A percentile compares a stretch with the other conserved stretches of the same genome.
Conservation (phyloP, 1,140 invertebrate genomes). For the Myzus persicae region DNA sequence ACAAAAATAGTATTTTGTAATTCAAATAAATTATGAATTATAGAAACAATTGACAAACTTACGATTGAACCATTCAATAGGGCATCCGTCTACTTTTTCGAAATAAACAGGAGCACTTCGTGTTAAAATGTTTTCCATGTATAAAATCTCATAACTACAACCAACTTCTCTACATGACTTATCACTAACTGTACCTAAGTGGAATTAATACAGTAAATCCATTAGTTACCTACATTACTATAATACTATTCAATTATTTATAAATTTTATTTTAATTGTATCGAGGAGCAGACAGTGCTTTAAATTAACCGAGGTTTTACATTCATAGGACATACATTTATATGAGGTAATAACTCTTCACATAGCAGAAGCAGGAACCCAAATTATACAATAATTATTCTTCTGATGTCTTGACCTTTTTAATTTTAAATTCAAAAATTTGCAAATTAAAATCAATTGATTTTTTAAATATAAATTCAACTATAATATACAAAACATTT, state of each 20-base stretch:
- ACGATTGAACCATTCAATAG: constrained; percentile 31
- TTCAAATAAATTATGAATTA: neutral
- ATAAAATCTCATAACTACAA: neutral
- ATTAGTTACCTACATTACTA: neutral
- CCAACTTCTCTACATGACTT: constrained; percentile 10
- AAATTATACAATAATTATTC: neutral
- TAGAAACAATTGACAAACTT: neutral
- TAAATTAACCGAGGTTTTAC: neutral
- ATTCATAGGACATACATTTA: neutral
- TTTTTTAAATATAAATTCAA: neutral
- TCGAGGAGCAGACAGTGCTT: neutral
- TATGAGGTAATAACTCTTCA: neutral
- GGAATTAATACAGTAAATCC: no score
- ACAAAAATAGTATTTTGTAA: neutral
- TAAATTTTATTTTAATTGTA: neutral
- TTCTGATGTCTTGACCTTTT: neutral
- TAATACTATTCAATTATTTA: neutral
- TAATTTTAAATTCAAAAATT: neutral
- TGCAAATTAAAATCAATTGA: neutral
- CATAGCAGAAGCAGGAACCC: neutral
- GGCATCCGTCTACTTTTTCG: constrained; percentile 26
- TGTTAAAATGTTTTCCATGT: constrained; percentile 25
- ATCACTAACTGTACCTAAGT: neutral
- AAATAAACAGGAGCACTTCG: constrained; percentile 34
- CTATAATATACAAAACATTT: no score